phyloP scores from a whole-genome alignment of 2,797 vertebrate genomes.

The Morus bassanus region DNA sequence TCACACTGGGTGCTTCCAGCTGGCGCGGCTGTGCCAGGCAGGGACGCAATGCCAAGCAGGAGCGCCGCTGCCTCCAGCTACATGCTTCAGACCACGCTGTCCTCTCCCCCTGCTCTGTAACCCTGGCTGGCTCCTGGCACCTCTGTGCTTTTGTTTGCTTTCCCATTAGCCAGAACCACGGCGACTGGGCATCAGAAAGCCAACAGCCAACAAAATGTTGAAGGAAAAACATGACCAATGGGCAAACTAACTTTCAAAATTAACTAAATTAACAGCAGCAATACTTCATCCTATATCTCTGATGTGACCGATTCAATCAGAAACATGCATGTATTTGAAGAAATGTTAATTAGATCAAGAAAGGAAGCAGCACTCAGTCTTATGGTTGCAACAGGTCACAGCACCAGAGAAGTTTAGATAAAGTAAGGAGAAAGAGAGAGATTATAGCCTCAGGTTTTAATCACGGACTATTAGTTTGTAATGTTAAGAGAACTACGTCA shows the following conservation, averaged over 20 bases:
- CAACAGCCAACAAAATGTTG: neutral
- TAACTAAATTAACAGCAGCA: neutral
- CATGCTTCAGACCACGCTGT: fast-evolving
- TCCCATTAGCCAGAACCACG: neutral
- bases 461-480: conserved; percentile 12
- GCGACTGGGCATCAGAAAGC: neutral
- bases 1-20: neutral
- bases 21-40: neutral
- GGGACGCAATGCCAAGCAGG: neutral
- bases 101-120: neutral
- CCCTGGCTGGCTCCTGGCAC: neutral
- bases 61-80: neutral
- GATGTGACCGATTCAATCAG: neutral
- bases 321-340: neutral
- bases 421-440: neutral
- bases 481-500: conserved; percentile 26
- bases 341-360: neutral
- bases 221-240: neutral
- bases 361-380: neutral
- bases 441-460: neutral
- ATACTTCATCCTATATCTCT: neutral
- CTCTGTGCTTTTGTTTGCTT: neutral
- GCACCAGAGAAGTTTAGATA: neutral
- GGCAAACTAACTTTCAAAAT: neutral
- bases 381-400: neutral